Evolutionary conservation across 2,113 vertebrate genomes (phyloP).

Genomic region (Peromyscus leucopus): DNA sequence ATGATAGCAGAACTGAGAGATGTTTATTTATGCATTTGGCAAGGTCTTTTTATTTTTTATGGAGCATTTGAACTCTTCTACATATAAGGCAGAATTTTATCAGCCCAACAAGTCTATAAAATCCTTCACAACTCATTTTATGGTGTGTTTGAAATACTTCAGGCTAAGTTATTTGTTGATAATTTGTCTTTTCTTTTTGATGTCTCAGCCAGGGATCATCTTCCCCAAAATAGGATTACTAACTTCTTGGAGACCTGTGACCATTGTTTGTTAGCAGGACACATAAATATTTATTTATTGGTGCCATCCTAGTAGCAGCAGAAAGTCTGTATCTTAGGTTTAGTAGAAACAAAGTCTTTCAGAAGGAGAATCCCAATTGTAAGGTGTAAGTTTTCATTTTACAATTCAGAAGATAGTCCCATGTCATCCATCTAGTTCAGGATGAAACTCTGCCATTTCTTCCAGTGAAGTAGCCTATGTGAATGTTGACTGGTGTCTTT

Average conservation of each 20-base stretch:
- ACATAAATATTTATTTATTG: constrained; percentile 49
- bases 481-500: neutral
- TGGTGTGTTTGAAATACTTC: constrained; percentile 69
- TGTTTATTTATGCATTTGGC: constrained; percentile 54
- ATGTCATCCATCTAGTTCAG: neutral
- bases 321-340: constrained; percentile 3
- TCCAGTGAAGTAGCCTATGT: neutral
- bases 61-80: constrained; percentile 48
- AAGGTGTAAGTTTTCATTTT: neutral
- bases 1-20: constrained; percentile 45
- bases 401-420: neutral
- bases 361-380: constrained; percentile 16
- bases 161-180: constrained; percentile 63
- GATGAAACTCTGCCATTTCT: neutral
- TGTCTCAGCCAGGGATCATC: neutral
- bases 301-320: neutral
- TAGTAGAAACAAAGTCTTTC: neutral
- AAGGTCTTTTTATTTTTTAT: constrained; percentile 57
- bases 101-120: constrained; percentile 68
- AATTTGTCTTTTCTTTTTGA: constrained; percentile 62
- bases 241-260: constrained; percentile 49
- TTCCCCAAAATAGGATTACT: constrained; percentile 51
- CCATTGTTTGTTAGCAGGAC: neutral
- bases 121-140: constrained; percentile 61
- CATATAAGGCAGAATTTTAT: constrained; percentile 66